phyloP scores from a whole-genome alignment of 2,888 invertebrate species.

The Cataglyphis altisquamis region DNA sequence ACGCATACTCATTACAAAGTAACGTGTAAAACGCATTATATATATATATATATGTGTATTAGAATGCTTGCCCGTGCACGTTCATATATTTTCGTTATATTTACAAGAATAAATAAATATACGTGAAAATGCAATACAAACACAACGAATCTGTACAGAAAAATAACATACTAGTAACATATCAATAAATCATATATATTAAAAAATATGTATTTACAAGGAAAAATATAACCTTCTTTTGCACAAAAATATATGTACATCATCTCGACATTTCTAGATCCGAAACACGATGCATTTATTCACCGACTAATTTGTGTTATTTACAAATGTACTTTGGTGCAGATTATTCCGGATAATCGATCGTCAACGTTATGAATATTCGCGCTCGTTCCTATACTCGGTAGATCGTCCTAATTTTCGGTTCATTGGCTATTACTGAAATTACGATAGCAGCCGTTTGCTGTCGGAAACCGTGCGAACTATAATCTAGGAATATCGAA shows the following conservation, averaged over 20 bases:
- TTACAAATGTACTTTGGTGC: constrained; percentile 19
- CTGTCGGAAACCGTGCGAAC: constrained; percentile 29
- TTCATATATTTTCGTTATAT: not conserved
- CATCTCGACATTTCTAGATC: not conserved
- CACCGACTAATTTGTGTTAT: not conserved
- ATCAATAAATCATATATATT: not conserved
- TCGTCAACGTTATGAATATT: constrained; percentile 41
- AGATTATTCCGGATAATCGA: constrained; percentile 41
- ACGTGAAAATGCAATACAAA: not conserved
- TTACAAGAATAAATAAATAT: constrained; percentile 11
- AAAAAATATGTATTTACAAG: constrained; percentile 3
- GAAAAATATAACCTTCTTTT: not conserved
- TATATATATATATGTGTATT: not conserved
- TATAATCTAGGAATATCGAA: constrained; percentile 21
- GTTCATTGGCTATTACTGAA: constrained; percentile 51
- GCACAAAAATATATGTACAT: not conserved
- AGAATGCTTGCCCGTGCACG: not conserved
- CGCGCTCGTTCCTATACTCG: not conserved
- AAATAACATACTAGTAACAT: not conserved
- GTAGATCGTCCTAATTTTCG: constrained; percentile 42
- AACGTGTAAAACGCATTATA: constrained; percentile 20
- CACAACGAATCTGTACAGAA: not conserved
- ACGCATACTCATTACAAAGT: constrained; percentile 22
- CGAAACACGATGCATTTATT: not conserved
- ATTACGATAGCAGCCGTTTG: constrained; percentile 30